phyloP scores from a whole-genome alignment of 2,888 invertebrate species.

The Eupithecia subfuscata region DNA sequence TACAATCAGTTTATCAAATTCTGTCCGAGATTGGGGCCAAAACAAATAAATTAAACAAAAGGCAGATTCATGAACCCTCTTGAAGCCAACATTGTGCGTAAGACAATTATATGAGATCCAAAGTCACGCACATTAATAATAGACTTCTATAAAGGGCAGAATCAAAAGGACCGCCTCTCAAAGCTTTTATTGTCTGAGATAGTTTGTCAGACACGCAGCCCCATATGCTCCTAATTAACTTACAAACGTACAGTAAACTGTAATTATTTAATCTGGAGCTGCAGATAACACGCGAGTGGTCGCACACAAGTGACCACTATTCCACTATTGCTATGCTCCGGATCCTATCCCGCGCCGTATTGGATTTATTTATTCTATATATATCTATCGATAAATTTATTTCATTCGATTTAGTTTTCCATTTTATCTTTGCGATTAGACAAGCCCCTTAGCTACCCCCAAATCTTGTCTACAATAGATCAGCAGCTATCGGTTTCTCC shows the following conservation, averaged over 20 bases:
- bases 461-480: not conserved
- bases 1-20: not conserved
- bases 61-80: constrained; percentile 15
- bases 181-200: constrained; percentile 70
- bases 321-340: constrained; percentile 36
- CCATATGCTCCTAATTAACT: constrained; percentile 74
- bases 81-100: constrained; percentile 31
- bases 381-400: not conserved
- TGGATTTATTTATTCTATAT: not conserved
- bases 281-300: constrained; percentile 50
- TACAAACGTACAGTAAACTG: constrained; percentile 54
- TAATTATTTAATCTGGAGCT: constrained; percentile 37
- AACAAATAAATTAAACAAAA: constrained; percentile 8
- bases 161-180: constrained; percentile 74
- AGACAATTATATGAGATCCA: constrained; percentile 35
- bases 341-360: not conserved
- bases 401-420: not conserved
- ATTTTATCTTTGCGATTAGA: not conserved
- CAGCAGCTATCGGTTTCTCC: not conserved
- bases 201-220: constrained; percentile 56
- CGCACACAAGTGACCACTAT: constrained; percentile 42
- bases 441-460: not conserved
- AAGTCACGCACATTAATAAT: constrained; percentile 53
- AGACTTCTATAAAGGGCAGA: constrained; percentile 56
- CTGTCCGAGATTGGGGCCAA: not conserved